Evolutionary conservation across 1,140 invertebrate genomes (phyloP).

Genomic region (Papilio polytes): DNA sequence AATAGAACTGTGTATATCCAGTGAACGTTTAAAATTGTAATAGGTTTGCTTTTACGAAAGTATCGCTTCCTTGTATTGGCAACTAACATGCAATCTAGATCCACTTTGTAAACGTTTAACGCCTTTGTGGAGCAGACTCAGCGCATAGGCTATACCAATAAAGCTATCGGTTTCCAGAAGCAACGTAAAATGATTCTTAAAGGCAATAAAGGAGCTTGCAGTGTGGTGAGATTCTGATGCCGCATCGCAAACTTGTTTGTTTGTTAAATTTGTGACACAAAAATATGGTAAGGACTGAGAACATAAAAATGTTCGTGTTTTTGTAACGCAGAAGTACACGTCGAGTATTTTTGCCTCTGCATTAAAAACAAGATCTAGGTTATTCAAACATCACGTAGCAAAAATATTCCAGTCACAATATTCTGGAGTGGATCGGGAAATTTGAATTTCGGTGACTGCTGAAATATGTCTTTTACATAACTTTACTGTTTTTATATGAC

Average conservation of each 20-base stretch:
- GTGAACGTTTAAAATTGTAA: neutral
- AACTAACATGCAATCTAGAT: neutral
- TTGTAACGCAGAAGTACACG: constrained; percentile 1
- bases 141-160: neutral
- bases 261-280: neutral
- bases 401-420: constrained; percentile 14
- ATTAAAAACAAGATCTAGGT: constrained; percentile 20
- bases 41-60: neutral
- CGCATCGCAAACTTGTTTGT: neutral
- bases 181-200: neutral
- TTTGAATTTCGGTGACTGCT: constrained; percentile 8
- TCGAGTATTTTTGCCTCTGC: neutral
- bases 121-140: neutral
- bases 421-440: constrained; percentile 3
- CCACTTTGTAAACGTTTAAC: constrained; percentile 5
- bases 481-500: neutral
- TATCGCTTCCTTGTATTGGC: neutral
- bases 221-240: neutral
- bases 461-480: neutral
- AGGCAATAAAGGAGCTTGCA: neutral
- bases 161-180: neutral
- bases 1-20: neutral
- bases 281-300: neutral
- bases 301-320: constrained; percentile 18
- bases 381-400: constrained; percentile 9